Conservation (phyloP, 1,140 invertebrate species). For the Papilio dardanus region DNA sequence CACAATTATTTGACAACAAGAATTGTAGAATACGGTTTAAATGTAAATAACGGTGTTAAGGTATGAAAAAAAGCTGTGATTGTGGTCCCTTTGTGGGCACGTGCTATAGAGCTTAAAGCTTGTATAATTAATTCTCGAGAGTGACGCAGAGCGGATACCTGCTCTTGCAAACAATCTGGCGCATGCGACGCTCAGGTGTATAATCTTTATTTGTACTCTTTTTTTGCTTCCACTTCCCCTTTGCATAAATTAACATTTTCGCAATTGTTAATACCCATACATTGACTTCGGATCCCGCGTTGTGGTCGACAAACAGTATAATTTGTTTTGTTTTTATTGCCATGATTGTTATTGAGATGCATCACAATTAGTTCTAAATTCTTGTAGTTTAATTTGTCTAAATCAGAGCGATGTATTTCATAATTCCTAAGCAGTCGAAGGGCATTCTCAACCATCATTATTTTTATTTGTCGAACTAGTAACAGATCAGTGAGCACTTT, state of each 20-base stretch:
- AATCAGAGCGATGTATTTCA: conserved; percentile 5
- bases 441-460: conserved; percentile 42
- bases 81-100: conserved; percentile 54
- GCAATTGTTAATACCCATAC: conserved; percentile 50
- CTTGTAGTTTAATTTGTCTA: background rate
- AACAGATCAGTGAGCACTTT: conserved; percentile 73
- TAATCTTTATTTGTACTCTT: conserved; percentile 77
- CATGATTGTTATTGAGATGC: background rate
- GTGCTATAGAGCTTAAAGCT: conserved; percentile 48
- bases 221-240: conserved; percentile 77
- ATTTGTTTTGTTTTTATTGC: background rate
- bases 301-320: conserved; percentile 22
- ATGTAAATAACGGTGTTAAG: conserved; percentile 54
- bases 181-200: conserved; percentile 73
- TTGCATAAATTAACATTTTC: conserved; percentile 79
- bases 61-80: conserved; percentile 52
- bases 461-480: conserved; percentile 68
- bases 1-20: conserved; percentile 22
- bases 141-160: conserved; percentile 63
- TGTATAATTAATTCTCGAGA: conserved; percentile 74
- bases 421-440: conserved; percentile 13
- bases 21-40: conserved; percentile 47
- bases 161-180: conserved; percentile 67
- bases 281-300: conserved; percentile 34
- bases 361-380: background rate